Base-by-base conservation (phyloP, 2,113 vertebrate species). In the Myotis davidii region DNA sequence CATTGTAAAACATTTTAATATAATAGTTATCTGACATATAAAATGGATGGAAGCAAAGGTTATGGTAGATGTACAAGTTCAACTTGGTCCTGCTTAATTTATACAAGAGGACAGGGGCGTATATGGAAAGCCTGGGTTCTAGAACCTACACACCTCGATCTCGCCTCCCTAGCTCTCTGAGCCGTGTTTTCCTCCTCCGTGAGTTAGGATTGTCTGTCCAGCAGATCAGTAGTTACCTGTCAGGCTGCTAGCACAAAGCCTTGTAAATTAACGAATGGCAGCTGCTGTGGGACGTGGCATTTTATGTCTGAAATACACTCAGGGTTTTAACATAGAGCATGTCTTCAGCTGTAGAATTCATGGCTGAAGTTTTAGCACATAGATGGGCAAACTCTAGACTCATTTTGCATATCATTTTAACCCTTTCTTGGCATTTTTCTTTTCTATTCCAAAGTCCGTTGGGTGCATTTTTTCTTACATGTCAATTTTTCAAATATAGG, bases 41-140 rank as follows among this genome's bases (percentile, higher is more conserved):
- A 96, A 64, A 21, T 90, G 48, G 39, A 11, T 88, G 42, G 79
- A 76, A 84, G 64, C 89, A 94, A 84, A 94, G 61, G 50, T 94
- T 67, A 59, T 21, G 20, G 13, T 78, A 87, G 25, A 61, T 76
- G 84, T 93, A 83, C 12, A 42, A 69, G 78, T 90, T 96, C 65
- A 90, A 5, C 65, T 72, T 77, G 65, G 67, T 37, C 72, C 25
- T 13, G 2, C 25, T 76, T 29, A n/a, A 1, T 45, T 5, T 27
- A 34, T n/a, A 14, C 1, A 1, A 17, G 34, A 69, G 39, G 59
- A 12, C 70, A 72, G 85, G 74, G 48, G 39, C 42, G 1, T 72
- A 5, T 37, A 21, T 25, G 50, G 34, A 59, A 54, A 92, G 5
- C 9, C 2, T 39, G 5, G 27, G 20, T n/a, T 91, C 64, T 90